These are phyloP conservation scores for Larimichthys polyactis DNA, from an alignment of 2,113 vertebrate genomes.

Conservation along the genomic window DNA sequence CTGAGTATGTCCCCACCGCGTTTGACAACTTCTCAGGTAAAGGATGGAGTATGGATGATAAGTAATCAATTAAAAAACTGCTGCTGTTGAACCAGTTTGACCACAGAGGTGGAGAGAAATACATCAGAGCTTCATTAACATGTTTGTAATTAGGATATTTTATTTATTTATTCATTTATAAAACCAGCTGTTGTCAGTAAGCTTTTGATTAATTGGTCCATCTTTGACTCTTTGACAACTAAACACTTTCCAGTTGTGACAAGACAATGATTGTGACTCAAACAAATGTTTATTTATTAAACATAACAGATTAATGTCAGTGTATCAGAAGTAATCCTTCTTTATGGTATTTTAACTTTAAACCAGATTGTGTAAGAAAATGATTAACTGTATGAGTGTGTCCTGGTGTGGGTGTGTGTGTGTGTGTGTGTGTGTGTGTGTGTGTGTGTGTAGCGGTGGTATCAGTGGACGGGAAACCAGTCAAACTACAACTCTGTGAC, in stretches of 20 bases:
- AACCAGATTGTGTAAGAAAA: background rate
- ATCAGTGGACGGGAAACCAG: conserved; percentile 93
- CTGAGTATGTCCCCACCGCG: conserved; percentile 94
- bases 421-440: conserved; percentile 38
- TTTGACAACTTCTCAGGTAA: conserved; percentile 98
- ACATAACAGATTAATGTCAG: too few relatives aligned
- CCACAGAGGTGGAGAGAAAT: background rate
- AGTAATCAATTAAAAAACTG: too few relatives aligned
- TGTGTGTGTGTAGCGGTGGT: conserved; percentile 86
- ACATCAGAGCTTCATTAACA: background rate
- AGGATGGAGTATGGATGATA: background rate
- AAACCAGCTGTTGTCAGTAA: background rate
- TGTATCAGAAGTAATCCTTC: background rate
- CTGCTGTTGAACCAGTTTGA: background rate
- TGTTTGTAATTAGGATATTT: background rate
- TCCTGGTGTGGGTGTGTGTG: too few relatives aligned
- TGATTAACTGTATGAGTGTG: background rate
- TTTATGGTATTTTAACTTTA: background rate
- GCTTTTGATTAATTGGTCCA: background rate
- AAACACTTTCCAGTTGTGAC: background rate
- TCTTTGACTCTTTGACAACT: background rate
- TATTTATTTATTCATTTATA: background rate
- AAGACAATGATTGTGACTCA: background rate
- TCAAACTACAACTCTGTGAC: conserved; percentile 96
- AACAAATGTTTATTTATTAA: background rate